phyloP scores from a whole-genome alignment of 2,888 invertebrate species.

The Thalpophila matura region DNA sequence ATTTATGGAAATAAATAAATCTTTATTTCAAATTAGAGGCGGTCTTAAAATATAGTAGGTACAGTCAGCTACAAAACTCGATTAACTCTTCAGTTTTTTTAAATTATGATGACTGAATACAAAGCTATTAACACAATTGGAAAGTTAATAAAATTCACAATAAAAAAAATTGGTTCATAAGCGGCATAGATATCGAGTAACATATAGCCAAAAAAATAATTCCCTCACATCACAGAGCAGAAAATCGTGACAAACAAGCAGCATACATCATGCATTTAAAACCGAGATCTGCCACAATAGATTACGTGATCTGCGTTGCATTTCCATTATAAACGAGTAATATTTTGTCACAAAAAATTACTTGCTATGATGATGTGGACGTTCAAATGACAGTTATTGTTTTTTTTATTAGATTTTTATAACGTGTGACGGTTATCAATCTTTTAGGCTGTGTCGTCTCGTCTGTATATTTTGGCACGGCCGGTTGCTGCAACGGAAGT shows the following conservation, averaged over 20 bases:
- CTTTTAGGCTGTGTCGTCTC: not conserved
- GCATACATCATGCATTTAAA: conserved; percentile 25
- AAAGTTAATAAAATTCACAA: no score
- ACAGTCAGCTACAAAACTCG: no score
- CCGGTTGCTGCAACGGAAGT: no score
- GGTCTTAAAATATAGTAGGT: no score
- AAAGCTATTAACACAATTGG: no score
- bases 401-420: conserved; percentile 21
- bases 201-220: conserved; percentile 12
- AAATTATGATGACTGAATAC: no score
- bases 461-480: not conserved
- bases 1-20: no score
- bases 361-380: conserved; percentile 27
- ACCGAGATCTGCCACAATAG: conserved; percentile 12
- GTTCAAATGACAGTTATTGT: conserved; percentile 19
- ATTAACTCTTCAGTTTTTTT: no score
- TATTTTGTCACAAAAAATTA: conserved; percentile 28
- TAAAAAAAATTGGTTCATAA: no score
- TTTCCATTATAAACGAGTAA: conserved; percentile 25
- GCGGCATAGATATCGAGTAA: no score
- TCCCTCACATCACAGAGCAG: not conserved
- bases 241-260: conserved; percentile 23
- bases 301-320: conserved; percentile 40
- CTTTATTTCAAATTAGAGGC: no score
- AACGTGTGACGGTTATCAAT: conserved; percentile 10